Conservation (phyloP, 2,113 vertebrate genomes). For the Morone saxatilis region DNA sequence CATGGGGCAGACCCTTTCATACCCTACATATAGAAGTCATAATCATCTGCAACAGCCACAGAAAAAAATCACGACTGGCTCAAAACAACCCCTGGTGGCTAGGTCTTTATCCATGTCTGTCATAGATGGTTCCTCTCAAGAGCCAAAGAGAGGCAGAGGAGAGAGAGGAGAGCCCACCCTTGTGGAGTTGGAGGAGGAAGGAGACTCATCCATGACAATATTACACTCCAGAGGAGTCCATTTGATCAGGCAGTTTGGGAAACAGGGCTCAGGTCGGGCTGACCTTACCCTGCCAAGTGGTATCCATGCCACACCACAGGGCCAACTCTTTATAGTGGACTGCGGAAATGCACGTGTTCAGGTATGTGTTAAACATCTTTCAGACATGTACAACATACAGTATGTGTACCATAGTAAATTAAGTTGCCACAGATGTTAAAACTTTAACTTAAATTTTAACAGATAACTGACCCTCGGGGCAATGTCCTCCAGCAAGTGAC, state of each 20-base stretch:
- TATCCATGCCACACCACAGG: slow-evolving; percentile 78
- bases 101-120: slow-evolving; percentile 79
- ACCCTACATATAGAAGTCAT: slow-evolving; percentile 40
- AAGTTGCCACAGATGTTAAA: not conserved
- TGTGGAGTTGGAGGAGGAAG: slow-evolving; percentile 70
- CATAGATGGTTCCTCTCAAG: slow-evolving; percentile 70
- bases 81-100: slow-evolving; percentile 47
- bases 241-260: slow-evolving; percentile 84
- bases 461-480: slow-evolving; percentile 82
- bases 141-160: slow-evolving; percentile 60
- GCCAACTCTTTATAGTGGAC: slow-evolving; percentile 86
- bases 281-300: slow-evolving; percentile 87
- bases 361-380: slow-evolving; percentile 54
- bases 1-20: slow-evolving; percentile 31
- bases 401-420: not conserved
- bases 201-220: slow-evolving; percentile 19
- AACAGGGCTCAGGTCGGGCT: slow-evolving; percentile 84
- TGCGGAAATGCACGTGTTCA: slow-evolving; percentile 87
- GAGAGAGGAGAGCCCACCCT: slow-evolving; percentile 62
- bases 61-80: slow-evolving; percentile 18
- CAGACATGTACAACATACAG: not conserved
- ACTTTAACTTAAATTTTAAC: slow-evolving; percentile 47
- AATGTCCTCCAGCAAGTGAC: slow-evolving; percentile 85
- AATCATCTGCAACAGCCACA: slow-evolving; percentile 46
- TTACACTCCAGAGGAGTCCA: slow-evolving; percentile 46